Evolutionary conservation across 2,113 vertebrate species (phyloP), one percentile per base, ranked within the genome.

Genomic region (Polypterus bichir): DNA sequence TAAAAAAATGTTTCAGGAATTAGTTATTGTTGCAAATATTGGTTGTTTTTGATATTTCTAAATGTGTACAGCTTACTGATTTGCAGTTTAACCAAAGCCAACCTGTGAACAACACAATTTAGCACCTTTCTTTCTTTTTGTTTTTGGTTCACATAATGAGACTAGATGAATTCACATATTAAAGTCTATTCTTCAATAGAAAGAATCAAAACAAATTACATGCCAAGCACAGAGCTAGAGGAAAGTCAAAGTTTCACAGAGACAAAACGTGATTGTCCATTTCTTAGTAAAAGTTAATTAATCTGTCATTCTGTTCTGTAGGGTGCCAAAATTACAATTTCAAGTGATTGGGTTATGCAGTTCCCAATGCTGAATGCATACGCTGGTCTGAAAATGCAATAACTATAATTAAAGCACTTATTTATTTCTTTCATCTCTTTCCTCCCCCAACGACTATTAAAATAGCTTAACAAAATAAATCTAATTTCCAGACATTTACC

Each of bases 271-370:
- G 70, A 68, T 54, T 65, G 68, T 65, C 68, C 54, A 9, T 55
- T 76, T 73, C 67, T 79, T 64, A 66, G 2, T 59, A 48, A 47
- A 27, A 62, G 48, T 74, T 79, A 80, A 70, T 75, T 73, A 72
- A 75, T 73, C 66, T 74, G 71, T 75, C 67, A 78, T 59, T 64
- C 70, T 64, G 59, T 67, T 74, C 62, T 74, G 70, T 9, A 58
- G 54, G 66, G 74, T 61, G 66, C 61, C 68, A 70, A 71, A 69
- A 44, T 70, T 74, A 62, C 57, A 74, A 73, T 61, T 68, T 71
- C 62, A 70, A 63, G 66, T 63, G 66, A 73, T 64, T 69, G 69
- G 68, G 49, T 64, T 75, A 59, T 69, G 64, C 70, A 68, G 52
- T 73, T 69, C 66, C 68, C 1, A 5, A 70, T 54, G 64, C 46